Base-by-base conservation (phyloP, 2,888 invertebrate species). In the Balanococcus diminutus region DNA sequence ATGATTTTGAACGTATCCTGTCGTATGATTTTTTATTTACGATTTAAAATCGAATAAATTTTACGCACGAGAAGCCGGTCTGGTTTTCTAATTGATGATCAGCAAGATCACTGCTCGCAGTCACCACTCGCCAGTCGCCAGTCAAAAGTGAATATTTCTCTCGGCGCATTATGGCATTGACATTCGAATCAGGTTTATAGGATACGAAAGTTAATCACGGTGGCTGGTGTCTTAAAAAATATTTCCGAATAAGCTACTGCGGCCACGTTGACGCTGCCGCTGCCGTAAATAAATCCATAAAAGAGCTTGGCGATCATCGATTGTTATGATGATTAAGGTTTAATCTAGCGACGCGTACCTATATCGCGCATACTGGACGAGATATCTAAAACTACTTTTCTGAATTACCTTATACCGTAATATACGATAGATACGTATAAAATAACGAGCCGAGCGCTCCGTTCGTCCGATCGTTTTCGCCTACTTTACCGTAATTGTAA, bases 401-500 rank as follows among this genome's bases (percentile, higher is more conserved):
- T 67, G 28, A 67, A 67, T 67, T 67, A 67, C 67, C 67, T 28
- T 67, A 67, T 67, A 67, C 28, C 67, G 67, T 67, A 67, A 67
- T 67, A 67, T n/a, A n/a, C n/a, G n/a, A n/a, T n/a, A n/a, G n/a
- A n/a, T n/a, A n/a, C n/a, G n/a, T n/a, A n/a, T 67, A 67, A 67
- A 67, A 67, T 67, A 31, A 67, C 67, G 28, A 67, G 67, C 31
- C 28, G 11, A 14, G 11, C 8, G 22, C 22, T 22, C n/a, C 51
- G 51, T 61, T 61, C 25, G 2, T 14, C 14, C 5, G 67, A 67
- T 67, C 67, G 67, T 67, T 67, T 67, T 67, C 67, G 67, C 67
- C 67, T 67, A 67, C 67, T 28, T 67, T 67, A 67, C 31, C 67
- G 67, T 67, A 67, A 67, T 67, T 67, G 67, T 67, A 67, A 67